Evolutionary conservation across 2,888 invertebrate species (phyloP), one percentile per base, ranked within the genome.

Genomic region (Mimas tiliae): DNA sequence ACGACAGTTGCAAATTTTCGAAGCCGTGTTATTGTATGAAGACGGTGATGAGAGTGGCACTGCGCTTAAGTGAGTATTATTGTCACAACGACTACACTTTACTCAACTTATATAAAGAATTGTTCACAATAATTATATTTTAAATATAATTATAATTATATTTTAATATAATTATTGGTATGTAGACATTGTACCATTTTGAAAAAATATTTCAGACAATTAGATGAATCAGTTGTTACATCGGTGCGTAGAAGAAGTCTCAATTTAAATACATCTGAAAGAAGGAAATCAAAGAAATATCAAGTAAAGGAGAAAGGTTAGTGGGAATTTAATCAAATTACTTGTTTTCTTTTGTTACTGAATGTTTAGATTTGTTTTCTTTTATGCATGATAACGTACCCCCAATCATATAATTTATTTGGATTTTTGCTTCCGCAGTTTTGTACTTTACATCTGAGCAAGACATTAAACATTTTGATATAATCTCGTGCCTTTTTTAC

Each of bases 1-100:
- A 48, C 96, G 98, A 81, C 99, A 99, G 89, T 96, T 99, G 84
- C 98, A 98, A 87, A 96, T 98, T 70, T 99, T 98, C 88, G 99
- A 99, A 88, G 97, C 98, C 52, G 98, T 98, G 34, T 92, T 99
- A 51, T 96, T 97, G 82, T 97, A 96, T 84, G 98, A 98, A 88
- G 98, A 98, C 84, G 98, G 97, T 0, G 93, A 94, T 68, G 92
- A 92, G 58, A 86, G 82, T 72, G 95, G 95, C 6, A 95, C 95
- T 33, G 96, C 96, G 0, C 94, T 92, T 1, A 90, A 91, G 92
- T 93, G 69, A 86, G 63, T 52, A 38, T 14, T 9, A 12, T 8
- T 33, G 21, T 11, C 19, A 52, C 33, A 19, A 19, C 19, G 42
- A 42, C 9, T 62, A 6, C 42, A 14, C 38, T 12, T 14, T n/a